phyloP scores from a whole-genome alignment of 1,140 invertebrate genomes.

The Sesamia nonagrioides region DNA sequence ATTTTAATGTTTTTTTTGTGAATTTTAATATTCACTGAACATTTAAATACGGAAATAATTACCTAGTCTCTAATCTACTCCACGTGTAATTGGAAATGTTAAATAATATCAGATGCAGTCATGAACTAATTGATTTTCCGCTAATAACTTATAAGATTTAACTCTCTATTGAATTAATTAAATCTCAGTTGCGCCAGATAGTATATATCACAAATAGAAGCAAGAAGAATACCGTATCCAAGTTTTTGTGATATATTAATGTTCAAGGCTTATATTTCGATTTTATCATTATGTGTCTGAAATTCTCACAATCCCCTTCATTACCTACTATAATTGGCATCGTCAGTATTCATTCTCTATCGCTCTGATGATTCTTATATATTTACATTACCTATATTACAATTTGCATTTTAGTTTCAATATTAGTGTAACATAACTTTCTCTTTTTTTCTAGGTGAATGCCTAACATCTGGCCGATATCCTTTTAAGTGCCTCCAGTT shows the following conservation, averaged over 20 bases:
- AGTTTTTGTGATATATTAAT: too few relatives aligned
- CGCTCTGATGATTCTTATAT: too few relatives aligned
- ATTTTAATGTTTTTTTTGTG: too few relatives aligned
- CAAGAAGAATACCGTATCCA: too few relatives aligned
- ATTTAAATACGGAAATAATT: background rate
- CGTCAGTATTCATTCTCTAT: too few relatives aligned
- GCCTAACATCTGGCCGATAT: slow-evolving; percentile 84
- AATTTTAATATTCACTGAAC: slow-evolving; percentile 10
- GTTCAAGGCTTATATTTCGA: too few relatives aligned
- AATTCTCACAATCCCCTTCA: too few relatives aligned
- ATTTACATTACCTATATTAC: too few relatives aligned
- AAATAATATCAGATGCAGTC: background rate
- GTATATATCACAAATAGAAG: too few relatives aligned
- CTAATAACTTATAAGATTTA: background rate
- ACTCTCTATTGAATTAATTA: background rate
- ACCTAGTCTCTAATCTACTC: background rate
- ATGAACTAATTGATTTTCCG: background rate
- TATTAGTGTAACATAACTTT: background rate
- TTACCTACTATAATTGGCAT: too few relatives aligned
- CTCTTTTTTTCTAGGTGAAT: slow-evolving; percentile 77
- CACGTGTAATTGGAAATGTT: slow-evolving; percentile 10
- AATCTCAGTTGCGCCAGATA: background rate
- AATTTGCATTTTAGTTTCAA: too few relatives aligned
- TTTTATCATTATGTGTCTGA: too few relatives aligned
- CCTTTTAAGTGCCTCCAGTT: slow-evolving; percentile 90